Evolutionary conservation across 2,888 invertebrate genomes (phyloP), one percentile per base, ranked within the genome.

Genomic region (Teleogryllus oceanicus): DNA sequence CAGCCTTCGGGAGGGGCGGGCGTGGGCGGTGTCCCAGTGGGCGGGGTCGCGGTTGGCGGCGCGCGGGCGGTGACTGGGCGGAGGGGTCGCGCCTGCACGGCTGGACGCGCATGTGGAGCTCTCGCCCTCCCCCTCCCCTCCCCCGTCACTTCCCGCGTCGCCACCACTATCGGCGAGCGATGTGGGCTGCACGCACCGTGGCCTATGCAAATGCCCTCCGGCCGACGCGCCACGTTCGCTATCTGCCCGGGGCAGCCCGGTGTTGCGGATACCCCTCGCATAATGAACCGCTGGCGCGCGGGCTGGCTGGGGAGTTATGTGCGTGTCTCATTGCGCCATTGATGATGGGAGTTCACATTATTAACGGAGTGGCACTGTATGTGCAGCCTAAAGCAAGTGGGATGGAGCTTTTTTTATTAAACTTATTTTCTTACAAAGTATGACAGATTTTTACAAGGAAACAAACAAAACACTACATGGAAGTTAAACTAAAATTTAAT

Each of bases 161-260:
- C 62, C 62, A 16, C 13, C 13, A 13, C 13, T 62, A 62, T 62
- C 62, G n/a, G 62, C 62, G 62, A 62, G 16, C 62, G 62, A 13
- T 62, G 62, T 62, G n/a, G 62, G 62, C n/a, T 62, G 62, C 62
- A 62, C 62, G 62, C 62, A 62, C 62, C 62, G 62, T n/a, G 62
- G 62, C 62, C n/a, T 62, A 62, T 62, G 62, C 62, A 62, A 62
- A 62, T 62, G 62, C 62, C n/a, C 13, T 62, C 12, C 8, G 62
- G 16, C 62, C 62, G n/a, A 3, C 13, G 18, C 62, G 62, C 62
- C 62, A 10, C 62, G 62, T 11, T 18, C 62, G 62, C n/a, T 18
- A 18, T 62, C 62, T 1, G 62, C 62, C 62, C 62, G n/a, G 62
- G 5, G 4, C 62, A 18, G 62, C 62, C n/a, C 16, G 62, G 16